Base-by-base conservation (phyloP, 2,888 invertebrate genomes). In the Hemistola chrysoprasaria region DNA sequence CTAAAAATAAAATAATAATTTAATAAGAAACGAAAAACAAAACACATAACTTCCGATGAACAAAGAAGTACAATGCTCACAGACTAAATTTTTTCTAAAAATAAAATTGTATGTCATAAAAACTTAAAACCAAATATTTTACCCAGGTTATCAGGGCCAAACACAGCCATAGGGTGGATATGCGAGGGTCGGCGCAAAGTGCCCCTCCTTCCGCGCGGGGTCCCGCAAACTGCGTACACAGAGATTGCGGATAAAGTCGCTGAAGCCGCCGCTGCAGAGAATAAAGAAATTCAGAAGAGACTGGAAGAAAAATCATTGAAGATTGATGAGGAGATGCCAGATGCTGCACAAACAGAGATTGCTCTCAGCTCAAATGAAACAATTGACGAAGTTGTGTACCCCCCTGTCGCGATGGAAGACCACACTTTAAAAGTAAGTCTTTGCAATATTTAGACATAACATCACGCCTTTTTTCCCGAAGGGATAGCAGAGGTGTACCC, bases 121-220 rank as follows among this genome's bases (percentile, higher is more conserved):
- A n/a, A n/a, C n/a, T n/a, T 8, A 30, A 21, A 3, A 21, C 21
- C 8, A 31, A 43, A 40, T 26, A 22, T 22, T 28, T n/a, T 8
- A 26, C 36, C 37, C 69, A 92, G 92, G 67, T 85, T 93, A 64
- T 90, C 91, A 60, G 94, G 93, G 28, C 92, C 92, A 33, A 92
- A 92, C 69, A 92, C 93, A 44, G 90, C 90, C 43, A 87, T 91
- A 59, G 95, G 95, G 82, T 97, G 97, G 97, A 92, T 94, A 51
- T 92, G 95, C 56, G 97, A 97, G 81, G 97, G 97, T 7, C 91
- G 97, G 22, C 91, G 97, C 59, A 84, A 93, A 46, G 92, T 96
- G 60, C 97, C 97, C 1, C 84, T 97, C 29, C 87, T 97, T 82
- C 95, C 96, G 3, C 90, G 97, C 44, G 92, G 94, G n/a, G 92